Conservation (phyloP, 2,888 invertebrate species). For the Chironomus riparius region DNA sequence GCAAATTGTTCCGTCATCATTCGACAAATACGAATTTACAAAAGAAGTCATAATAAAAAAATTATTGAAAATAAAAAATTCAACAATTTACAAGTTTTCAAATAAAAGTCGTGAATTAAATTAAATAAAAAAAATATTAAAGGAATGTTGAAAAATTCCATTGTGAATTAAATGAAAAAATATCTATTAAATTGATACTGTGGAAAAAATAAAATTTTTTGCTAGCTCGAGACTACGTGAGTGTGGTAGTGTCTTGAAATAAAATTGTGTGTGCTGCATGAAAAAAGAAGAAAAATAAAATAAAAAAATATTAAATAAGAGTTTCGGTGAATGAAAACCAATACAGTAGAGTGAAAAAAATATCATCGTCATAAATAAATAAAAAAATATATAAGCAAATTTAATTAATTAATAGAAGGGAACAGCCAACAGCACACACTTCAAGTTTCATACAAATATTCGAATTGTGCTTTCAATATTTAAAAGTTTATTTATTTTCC, state of each 20-base stretch:
- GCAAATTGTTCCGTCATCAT: not conserved
- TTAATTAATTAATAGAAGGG: conserved; percentile 19
- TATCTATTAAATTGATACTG: not conserved
- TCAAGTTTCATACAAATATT: not conserved
- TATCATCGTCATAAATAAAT: conserved; percentile 16
- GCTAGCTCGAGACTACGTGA: not conserved
- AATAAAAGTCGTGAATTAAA: not conserved
- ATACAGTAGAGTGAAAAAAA: not conserved
- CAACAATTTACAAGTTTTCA: not conserved
- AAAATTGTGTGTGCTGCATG: not conserved
- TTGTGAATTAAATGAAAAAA: conserved; percentile 9
- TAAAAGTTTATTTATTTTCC: not conserved
- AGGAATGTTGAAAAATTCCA: conserved; percentile 4
- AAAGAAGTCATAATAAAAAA: not conserved
- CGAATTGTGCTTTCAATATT: not conserved
- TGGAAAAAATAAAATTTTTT: not conserved
- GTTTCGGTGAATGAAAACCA: no score
- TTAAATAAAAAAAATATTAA: not conserved
- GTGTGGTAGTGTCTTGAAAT: conserved; percentile 9
- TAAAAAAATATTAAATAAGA: not conserved
- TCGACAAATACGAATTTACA: not conserved
- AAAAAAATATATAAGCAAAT: conserved; percentile 15
- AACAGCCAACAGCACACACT: not conserved
- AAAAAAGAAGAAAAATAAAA: conserved; percentile 4
- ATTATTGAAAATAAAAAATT: not conserved